phyloP scores from a whole-genome alignment of 2,888 invertebrate genomes.

The Cheilosia impressa region DNA sequence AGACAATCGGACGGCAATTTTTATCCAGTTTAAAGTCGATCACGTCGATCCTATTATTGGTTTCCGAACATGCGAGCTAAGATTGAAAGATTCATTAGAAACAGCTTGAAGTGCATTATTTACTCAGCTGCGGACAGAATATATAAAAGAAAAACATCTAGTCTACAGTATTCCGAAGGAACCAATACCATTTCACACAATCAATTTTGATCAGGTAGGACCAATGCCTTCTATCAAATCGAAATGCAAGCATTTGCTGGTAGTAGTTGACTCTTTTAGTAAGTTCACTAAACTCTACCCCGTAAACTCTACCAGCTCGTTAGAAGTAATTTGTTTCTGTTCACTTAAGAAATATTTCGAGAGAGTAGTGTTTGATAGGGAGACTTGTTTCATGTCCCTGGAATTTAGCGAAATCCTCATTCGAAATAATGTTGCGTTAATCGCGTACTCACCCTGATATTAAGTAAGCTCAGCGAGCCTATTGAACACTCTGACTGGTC shows the following conservation, averaged over 20 bases:
- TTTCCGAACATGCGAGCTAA: too few relatives aligned
- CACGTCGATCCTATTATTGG: too few relatives aligned
- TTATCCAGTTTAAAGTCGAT: too few relatives aligned
- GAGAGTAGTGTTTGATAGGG: slow-evolving; percentile 38
- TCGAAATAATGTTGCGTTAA: slow-evolving; percentile 1
- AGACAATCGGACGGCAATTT: too few relatives aligned
- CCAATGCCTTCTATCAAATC: slow-evolving; percentile 4
- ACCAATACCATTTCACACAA: neutral
- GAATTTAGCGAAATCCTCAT: neutral
- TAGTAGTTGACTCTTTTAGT: neutral
- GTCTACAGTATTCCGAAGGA: neutral
- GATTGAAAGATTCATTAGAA: too few relatives aligned
- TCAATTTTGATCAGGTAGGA: slow-evolving; percentile 1
- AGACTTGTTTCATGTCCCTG: neutral
- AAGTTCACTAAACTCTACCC: neutral
- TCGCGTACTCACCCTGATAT: neutral
- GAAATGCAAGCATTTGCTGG: neutral
- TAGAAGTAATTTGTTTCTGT: slow-evolving; percentile 17
- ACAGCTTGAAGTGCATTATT: too few relatives aligned
- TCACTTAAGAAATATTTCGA: slow-evolving; percentile 48
- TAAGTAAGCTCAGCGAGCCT: neutral
- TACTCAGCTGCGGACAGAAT: too few relatives aligned
- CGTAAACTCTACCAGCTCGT: neutral
- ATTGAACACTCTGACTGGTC: neutral
- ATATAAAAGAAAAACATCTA: too few relatives aligned